Base-by-base conservation (phyloP, 2,797 vertebrate genomes). In the Sebastes trivittatus region DNA sequence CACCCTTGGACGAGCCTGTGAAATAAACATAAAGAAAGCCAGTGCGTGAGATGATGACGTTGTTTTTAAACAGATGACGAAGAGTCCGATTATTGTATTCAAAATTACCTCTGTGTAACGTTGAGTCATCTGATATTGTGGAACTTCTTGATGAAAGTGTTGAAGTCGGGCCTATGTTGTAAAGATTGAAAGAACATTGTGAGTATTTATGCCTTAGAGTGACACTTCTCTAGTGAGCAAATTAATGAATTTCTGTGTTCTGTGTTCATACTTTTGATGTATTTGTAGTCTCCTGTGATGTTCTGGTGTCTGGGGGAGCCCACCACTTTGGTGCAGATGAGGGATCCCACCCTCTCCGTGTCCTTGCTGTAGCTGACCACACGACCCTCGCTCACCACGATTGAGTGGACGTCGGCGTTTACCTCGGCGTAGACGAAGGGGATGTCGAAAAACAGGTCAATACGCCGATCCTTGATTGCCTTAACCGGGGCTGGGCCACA, bases 321-420 rank as follows among this genome's bases (percentile, higher is more conserved):
- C 5, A 97, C 69, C 5, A 94, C 91, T 93, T 99, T 98, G 81
- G 98, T 99, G 92, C 97, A 98, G 91, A 99, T 96, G n/a, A 96
- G 84, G 18, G 94, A 92, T 49, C 98, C 98, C 6, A 98, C 96
- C 66, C 84, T 91, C 13, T 89, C 90, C 0, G 94, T 95, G 63
- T 98, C 94, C n/a, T 82, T 94, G 81, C 75, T 93, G 88, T 92
- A 36, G 70, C 88, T 88, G 82, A 98, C 71, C 72, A 96, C 95
- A 52, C 86, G 87, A 6, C 91, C 94, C 32, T 95, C 84, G 0
- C 83, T 76, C 80, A 96, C 49, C 6, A 98, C 84, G 90, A 96
- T 92, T 0, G 90, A 94, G 36, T 94, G 91, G 1, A 96, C 95
- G 73, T 97, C 97, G 0, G 97, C 98, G 2, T 98, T 99, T 83